Conservation (phyloP, 2,113 vertebrate genomes). For the Ptyas mucosa region DNA sequence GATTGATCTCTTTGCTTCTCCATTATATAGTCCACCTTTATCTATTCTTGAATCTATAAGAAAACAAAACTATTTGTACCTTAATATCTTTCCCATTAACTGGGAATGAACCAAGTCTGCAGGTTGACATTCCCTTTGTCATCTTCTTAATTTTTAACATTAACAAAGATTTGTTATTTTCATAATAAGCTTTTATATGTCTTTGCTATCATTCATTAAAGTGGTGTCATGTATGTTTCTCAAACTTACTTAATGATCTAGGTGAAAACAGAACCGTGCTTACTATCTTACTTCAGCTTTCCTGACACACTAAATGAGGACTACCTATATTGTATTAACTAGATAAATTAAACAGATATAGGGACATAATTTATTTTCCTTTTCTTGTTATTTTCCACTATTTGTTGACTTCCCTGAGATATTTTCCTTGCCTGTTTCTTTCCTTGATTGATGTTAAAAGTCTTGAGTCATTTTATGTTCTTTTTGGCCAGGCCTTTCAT, state of each 20-base stretch:
- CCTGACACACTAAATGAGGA: not conserved
- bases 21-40: not conserved
- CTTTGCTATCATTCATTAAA: not conserved
- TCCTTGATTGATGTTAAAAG: not conserved
- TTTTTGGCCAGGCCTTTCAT: not conserved
- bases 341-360: not conserved
- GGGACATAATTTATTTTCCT: not conserved
- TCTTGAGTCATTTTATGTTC: not conserved
- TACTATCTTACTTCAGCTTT: not conserved
- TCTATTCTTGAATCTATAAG: not conserved
- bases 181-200: not conserved
- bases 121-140: not conserved
- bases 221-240: not conserved
- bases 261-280: not conserved
- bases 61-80: not conserved
- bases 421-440: not conserved
- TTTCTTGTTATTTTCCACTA: not conserved
- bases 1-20: not conserved
- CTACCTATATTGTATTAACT: not conserved
- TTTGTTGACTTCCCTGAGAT: not conserved
- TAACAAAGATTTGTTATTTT: not conserved
- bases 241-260: not conserved
- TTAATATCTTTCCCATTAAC: not conserved
- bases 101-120: not conserved
- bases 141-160: not conserved